These are phyloP conservation scores for Lamellibrachia luymesi DNA, from an alignment of 1,140 invertebrate species.

Conservation along the genomic window DNA sequence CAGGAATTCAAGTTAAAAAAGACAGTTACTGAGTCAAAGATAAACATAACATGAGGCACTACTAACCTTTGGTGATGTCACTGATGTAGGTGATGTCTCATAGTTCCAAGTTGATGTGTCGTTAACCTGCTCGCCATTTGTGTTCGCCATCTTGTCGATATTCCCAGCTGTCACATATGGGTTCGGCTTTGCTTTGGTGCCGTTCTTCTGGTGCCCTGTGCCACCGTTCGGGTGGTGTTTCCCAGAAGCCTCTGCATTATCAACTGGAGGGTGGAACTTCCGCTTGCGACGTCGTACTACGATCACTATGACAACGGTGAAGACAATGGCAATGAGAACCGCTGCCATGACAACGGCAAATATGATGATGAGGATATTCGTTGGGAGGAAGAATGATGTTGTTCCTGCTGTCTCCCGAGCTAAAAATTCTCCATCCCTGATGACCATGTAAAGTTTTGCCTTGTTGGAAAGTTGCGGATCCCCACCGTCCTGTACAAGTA, in stretches of 20 bases:
- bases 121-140: not conserved
- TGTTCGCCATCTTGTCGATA: not conserved
- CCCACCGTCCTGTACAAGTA: constrained; percentile 22
- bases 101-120: not conserved
- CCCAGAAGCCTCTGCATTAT: not conserved
- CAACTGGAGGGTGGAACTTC: not conserved
- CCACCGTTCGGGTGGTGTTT: not conserved
- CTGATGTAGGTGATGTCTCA: not conserved
- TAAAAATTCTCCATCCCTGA: not conserved
- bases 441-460: constrained; percentile 13
- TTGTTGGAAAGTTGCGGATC: constrained; percentile 9
- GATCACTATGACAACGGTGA: constrained; percentile 14
- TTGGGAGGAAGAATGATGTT: not conserved
- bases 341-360: constrained; percentile 6
- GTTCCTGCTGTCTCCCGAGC: not conserved
- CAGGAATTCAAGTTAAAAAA: too few relatives aligned
- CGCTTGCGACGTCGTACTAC: constrained; percentile 2
- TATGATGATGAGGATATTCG: constrained; percentile 14
- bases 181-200: not conserved
- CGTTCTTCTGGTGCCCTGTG: not conserved
- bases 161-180: not conserved
- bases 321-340: constrained; percentile 6
- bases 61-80: not conserved
- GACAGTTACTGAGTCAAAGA: too few relatives aligned
- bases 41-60: not conserved